phyloP scores from a whole-genome alignment of 2,113 vertebrate genomes.

The Engystomops pustulosus region DNA sequence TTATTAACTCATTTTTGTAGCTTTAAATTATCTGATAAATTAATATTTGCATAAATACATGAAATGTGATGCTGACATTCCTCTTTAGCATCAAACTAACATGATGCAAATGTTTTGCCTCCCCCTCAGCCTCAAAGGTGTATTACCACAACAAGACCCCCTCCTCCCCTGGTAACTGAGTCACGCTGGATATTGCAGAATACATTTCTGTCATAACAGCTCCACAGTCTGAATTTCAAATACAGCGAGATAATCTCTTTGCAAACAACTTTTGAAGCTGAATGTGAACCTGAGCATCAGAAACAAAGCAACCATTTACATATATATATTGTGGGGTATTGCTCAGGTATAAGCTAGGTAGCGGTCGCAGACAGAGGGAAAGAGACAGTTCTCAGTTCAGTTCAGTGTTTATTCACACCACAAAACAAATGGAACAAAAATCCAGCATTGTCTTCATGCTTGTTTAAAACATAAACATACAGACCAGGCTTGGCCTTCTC shows the following conservation, averaged over 20 bases:
- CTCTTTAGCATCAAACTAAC: slow-evolving; percentile 25
- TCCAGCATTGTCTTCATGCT: no score
- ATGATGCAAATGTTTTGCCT: slow-evolving; percentile 43
- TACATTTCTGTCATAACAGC: slow-evolving; percentile 24
- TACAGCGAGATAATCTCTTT: not conserved
- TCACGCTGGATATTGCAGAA: slow-evolving; percentile 27
- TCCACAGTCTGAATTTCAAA: not conserved
- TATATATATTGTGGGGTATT: no score
- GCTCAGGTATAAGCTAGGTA: no score
- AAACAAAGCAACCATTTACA: no score
- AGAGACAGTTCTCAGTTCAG: no score
- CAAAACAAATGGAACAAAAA: no score
- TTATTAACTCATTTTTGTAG: not conserved
- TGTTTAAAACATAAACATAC: no score
- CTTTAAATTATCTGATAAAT: not conserved
- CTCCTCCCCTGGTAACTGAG: not conserved
- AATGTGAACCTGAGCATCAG: not conserved
- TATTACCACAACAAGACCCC: slow-evolving; percentile 21
- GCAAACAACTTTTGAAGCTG: not conserved
- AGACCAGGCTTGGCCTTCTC: no score
- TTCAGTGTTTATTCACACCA: no score
- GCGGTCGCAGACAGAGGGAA: no score
- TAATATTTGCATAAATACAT: not conserved
- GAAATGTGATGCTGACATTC: slow-evolving; percentile 19
- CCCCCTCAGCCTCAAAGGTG: slow-evolving; percentile 27